Evolutionary conservation across 92 coral and sea anemone species (phyloP), one percentile per base, ranked within the genome.

Genomic region (Phymanthus crucifer): DNA sequence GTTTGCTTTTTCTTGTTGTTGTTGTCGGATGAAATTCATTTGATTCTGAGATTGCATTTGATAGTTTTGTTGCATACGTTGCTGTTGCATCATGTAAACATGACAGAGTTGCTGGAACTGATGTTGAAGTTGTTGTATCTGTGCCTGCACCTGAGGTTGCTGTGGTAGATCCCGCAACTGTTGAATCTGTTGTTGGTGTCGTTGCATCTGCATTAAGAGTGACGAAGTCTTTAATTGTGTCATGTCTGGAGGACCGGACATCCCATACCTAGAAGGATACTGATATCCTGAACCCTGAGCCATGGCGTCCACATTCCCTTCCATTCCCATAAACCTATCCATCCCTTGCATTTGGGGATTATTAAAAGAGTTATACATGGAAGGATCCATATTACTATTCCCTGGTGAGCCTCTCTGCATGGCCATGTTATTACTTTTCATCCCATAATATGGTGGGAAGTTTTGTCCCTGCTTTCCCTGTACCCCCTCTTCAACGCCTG

Each of bases 1-100:
- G 76, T 91, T 96, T 3, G 99, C 99, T 77, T 96, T 96, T 21
- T 96, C 98, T 83, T 96, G 99, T 18, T 89, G 99, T 61, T 86
- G 97, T 66, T 95, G 97, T 14, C 89, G 90, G 48, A 93, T n/a
- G 70, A 84, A 83, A 75, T 89, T 85, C 75, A 87, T 66, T 72
- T 93, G 97, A 24, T 95, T 97, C 71, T 64, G 87, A 18, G 78
- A 70, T 76, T 96, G 99, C 52, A 86, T 85, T 21, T 89, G 98
- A 72, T 54, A 91, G 52, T 89, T 87, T 43, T 92, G 94, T 40
- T 96, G 95, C 83, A 93, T 74, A 45, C 93, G 90, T 73, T 96
- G 99, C 75, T 95, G 95, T 66, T 96, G 98, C 83, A 93, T 84
- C 68, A 86, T 85, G 69, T 93, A 96, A 34, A 92, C 69, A 58